These are phyloP conservation scores for Lithophane leautieri DNA, from an alignment of 2,888 invertebrate genomes.

Conservation along the genomic window DNA sequence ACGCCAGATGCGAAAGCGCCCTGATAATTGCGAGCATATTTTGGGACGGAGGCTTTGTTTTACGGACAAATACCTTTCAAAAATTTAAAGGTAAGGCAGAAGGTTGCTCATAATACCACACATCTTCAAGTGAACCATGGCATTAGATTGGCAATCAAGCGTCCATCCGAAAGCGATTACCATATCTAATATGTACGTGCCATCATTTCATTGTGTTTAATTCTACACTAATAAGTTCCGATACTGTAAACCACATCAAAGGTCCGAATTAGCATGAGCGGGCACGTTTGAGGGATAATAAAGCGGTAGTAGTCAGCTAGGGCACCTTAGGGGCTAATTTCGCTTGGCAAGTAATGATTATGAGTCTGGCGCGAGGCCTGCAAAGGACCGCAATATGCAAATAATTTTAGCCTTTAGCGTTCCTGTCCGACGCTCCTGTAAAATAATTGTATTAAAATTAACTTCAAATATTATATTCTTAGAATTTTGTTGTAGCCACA, in stretches of 20 bases:
- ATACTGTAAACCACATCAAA: conserved; percentile 86
- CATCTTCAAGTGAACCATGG: conserved; percentile 43
- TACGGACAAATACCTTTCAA: conserved; percentile 11
- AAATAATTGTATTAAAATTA: conserved; percentile 60
- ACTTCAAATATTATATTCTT: conserved; percentile 47
- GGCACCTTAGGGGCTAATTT: conserved; percentile 89
- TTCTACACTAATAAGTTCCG: conserved; percentile 70
- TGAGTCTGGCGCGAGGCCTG: conserved; percentile 79
- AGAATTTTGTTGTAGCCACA: conserved; percentile 28
- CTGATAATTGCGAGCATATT: background rate
- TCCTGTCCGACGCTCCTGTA: conserved; percentile 63
- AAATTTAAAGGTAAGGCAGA: conserved; percentile 10
- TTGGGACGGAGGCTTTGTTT: background rate
- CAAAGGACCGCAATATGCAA: conserved; percentile 87
- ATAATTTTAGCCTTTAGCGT: conserved; percentile 87
- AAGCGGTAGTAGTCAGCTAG: conserved; percentile 84
- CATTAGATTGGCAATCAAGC: conserved; percentile 52
- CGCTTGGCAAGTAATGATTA: conserved; percentile 87
- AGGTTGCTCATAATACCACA: conserved; percentile 38
- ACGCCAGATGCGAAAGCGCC: background rate
- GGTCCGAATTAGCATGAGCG: conserved; percentile 87
- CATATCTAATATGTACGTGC: conserved; percentile 64
- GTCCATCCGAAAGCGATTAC: conserved; percentile 54
- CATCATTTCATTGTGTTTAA: conserved; percentile 64
- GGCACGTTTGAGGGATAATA: conserved; percentile 87